Base-by-base conservation (phyloP, 2,113 vertebrate genomes). In the Aegithalos caudatus region DNA sequence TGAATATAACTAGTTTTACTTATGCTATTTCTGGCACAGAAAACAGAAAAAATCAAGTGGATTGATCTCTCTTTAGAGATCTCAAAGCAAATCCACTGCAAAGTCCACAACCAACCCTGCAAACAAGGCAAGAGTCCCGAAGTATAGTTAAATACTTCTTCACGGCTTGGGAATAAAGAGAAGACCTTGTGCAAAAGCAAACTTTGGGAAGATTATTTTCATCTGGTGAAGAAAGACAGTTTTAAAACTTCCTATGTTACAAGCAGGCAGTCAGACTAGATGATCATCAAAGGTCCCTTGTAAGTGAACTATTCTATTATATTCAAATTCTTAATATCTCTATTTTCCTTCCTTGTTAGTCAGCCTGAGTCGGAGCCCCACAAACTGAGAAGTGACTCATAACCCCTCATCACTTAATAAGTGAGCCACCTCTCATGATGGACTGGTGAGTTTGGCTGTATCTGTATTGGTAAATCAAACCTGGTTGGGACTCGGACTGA, bases 401-500 rank as follows among this genome's bases (percentile, higher is more conserved):
- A 76, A 54, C 9, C 28, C n/a, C 47, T 67, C 31, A 80, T 14
- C 15, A n/a, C 12, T 48, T 29, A 76, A 1, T n/a, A 76, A 45
- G 10, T 53, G 67, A 56, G 7, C 10, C 7, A 3, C 7, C 13
- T 74, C 13, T 66, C 28, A 4, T 51, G 45, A 47, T 9, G 11
- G 35, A 50, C 15, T 35, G 29, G 22, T 0, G 0, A 74, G 25
- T 64, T 45, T 74, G 48, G 19, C 42, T 74, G 3, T 12, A 12
- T 53, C 16, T 44, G 1, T 44, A 15, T 28, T 11, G 76, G 44
- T 2, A 64, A 48, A 85, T 15, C 37, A 22, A 90, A 56, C 27
- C 21, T 47, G 38, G 3, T 2, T 47, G 37, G 42, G 23, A 24
- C 18, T 57, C 0, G 0, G 11, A 23, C 7, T 35, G 27, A 69